phyloP scores from a whole-genome alignment of 2,888 invertebrate genomes.

The Ptychoptera contaminata region DNA sequence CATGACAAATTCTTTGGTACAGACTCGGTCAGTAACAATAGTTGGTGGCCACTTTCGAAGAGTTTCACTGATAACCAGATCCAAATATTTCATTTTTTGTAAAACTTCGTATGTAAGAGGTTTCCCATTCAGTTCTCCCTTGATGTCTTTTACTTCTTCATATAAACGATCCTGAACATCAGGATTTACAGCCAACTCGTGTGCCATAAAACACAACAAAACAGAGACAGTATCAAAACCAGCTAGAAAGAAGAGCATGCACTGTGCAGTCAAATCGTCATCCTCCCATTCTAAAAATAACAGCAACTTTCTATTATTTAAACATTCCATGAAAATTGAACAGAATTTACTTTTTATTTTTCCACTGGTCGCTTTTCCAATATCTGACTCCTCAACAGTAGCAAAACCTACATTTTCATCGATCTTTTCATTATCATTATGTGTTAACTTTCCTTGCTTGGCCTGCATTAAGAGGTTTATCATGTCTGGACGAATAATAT shows the following conservation, averaged over 20 bases:
- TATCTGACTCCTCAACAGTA: slow-evolving; percentile 2
- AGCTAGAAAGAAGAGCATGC: slow-evolving; percentile 38
- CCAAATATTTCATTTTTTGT: slow-evolving; percentile 42
- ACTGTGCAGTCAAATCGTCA: slow-evolving; percentile 40
- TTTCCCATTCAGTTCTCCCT: slow-evolving; percentile 27
- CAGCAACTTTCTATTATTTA: too few relatives aligned
- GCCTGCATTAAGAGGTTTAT: slow-evolving; percentile 38
- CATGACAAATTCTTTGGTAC: slow-evolving; percentile 34
- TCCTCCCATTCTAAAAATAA: slow-evolving; percentile 25
- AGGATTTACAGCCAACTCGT: slow-evolving; percentile 40
- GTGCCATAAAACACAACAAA: slow-evolving; percentile 34
- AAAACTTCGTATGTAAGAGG: slow-evolving; percentile 38
- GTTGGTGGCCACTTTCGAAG: slow-evolving; percentile 37
- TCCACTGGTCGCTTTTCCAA: too few relatives aligned
- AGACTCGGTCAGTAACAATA: slow-evolving; percentile 32
- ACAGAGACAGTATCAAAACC: slow-evolving; percentile 36
- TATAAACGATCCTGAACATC: slow-evolving; percentile 39
- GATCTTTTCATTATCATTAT: slow-evolving; percentile 12
- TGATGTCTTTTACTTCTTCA: slow-evolving; percentile 36
- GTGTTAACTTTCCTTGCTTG: slow-evolving; percentile 23
- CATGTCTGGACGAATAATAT: slow-evolving; percentile 37
- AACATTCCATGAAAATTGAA: too few relatives aligned
- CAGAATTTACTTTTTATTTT: too few relatives aligned
- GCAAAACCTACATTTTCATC: slow-evolving; percentile 10
- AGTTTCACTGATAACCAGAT: slow-evolving; percentile 35